Conservation (phyloP, 2,797 vertebrate genomes). For the Galagoides demidoff region DNA sequence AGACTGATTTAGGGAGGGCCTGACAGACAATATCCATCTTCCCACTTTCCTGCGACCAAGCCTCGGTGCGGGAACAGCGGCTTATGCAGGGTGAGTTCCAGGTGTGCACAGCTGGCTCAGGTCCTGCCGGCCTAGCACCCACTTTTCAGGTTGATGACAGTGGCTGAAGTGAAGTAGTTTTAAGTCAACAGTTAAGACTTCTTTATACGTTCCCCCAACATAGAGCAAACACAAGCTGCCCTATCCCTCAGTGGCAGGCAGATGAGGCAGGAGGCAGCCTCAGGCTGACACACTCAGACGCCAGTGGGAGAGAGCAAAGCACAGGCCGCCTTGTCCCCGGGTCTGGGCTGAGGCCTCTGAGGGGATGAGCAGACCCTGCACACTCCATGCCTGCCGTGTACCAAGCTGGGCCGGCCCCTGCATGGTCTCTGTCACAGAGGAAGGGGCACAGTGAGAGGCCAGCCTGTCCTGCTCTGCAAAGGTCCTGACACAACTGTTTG, state of each 20-base stretch:
- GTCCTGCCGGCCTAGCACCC: not conserved
- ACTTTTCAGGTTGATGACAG: not conserved
- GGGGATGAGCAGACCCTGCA: too few species aligned
- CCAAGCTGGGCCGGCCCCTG: not conserved
- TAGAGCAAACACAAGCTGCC: not conserved
- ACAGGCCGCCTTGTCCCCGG: fast-evolving
- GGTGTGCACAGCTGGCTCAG: not conserved
- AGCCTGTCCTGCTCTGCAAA: not conserved
- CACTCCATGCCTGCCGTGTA: fast-evolving
- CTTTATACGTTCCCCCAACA: not conserved
- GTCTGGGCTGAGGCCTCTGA: fast-evolving
- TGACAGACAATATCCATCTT: not conserved
- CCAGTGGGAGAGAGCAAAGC: fast-evolving
- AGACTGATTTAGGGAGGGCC: not conserved
- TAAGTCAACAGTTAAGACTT: not conserved
- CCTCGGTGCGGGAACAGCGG: not conserved
- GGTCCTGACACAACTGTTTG: not conserved
- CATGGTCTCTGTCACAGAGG: not conserved
- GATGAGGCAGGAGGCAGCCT: not conserved
- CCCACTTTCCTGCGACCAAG: fast-evolving
- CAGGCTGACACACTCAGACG: fast-evolving
- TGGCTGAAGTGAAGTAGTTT: not conserved
- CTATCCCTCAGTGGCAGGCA: not conserved
- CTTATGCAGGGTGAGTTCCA: fast-evolving
- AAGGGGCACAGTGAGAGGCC: fast-evolving